These are phyloP conservation scores for Aeoliscus strigatus DNA, from an alignment of 2,797 vertebrate genomes.

Conservation along the genomic window DNA sequence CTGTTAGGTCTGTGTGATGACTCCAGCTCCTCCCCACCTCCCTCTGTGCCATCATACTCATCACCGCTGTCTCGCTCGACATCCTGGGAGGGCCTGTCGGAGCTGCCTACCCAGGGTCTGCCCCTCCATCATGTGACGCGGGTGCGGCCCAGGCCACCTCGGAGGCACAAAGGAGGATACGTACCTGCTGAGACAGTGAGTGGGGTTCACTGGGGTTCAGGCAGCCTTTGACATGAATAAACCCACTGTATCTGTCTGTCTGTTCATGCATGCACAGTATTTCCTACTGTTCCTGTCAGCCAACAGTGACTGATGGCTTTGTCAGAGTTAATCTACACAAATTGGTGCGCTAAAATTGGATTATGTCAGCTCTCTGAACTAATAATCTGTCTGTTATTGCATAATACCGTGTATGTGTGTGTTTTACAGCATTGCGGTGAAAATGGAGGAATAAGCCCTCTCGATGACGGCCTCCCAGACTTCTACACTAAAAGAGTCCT, in stretches of 20 bases:
- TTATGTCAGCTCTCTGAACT: constrained; percentile 39
- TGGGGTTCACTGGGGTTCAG: background rate
- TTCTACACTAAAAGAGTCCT: constrained; percentile 84
- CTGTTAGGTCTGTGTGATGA: constrained; percentile 63
- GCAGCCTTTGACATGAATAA: background rate
- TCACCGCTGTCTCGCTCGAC: constrained; percentile 58
- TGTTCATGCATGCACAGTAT: constrained; percentile 17
- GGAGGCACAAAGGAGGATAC: constrained; percentile 73
- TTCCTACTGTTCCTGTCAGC: constrained; percentile 18
- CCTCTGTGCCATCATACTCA: constrained; percentile 53
- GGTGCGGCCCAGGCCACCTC: constrained; percentile 78
- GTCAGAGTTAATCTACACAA: constrained; percentile 40
- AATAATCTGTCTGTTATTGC: constrained; percentile 47
- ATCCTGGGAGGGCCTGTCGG: constrained; percentile 81
- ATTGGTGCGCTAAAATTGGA: constrained; percentile 37
- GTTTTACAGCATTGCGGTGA: constrained; percentile 69
- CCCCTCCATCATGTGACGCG: constrained; percentile 82
- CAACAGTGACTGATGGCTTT: constrained; percentile 24
- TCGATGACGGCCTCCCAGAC: constrained; percentile 84
- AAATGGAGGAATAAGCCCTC: constrained; percentile 76
- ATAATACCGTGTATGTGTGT: constrained; percentile 6
- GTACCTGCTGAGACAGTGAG: constrained; percentile 56
- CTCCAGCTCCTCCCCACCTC: constrained; percentile 61
- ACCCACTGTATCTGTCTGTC: background rate
- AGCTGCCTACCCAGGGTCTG: constrained; percentile 83